These are phyloP conservation scores for Monoplex corrugatus DNA, from an alignment of 2,888 invertebrate genomes.

Conservation along the genomic window DNA sequence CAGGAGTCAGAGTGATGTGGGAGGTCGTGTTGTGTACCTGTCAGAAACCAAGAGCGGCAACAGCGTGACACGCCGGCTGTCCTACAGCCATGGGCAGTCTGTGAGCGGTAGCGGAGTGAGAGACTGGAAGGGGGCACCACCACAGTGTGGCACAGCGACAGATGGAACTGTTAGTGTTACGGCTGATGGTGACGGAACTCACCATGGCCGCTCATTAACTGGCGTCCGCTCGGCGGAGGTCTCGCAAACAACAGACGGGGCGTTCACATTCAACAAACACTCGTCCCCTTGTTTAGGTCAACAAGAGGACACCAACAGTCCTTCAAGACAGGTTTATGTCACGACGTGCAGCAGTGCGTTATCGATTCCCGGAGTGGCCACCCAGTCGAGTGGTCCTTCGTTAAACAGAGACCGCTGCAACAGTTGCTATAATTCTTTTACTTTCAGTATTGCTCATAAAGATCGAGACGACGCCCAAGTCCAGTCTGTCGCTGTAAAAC, in stretches of 20 bases:
- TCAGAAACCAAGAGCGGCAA: too few relatives aligned
- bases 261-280: neutral
- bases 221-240: neutral
- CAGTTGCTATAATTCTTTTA: neutral
- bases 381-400: neutral
- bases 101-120: too few relatives aligned
- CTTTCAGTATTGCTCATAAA: neutral
- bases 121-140: too few relatives aligned
- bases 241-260: neutral
- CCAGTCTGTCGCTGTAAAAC: neutral
- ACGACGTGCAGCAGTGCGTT: neutral
- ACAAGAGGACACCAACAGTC: neutral
- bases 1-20: too few relatives aligned
- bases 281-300: too few relatives aligned
- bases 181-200: too few relatives aligned
- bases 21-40: too few relatives aligned
- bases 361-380: neutral
- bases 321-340: neutral
- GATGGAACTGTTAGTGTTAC: too few relatives aligned
- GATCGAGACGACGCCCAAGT: neutral
- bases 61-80: too few relatives aligned
- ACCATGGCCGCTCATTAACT: neutral
- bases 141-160: too few relatives aligned
- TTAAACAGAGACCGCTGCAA: neutral
- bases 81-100: too few relatives aligned